Conservation (phyloP, 2,797 vertebrate genomes). For the Pogonophryne albipinna region DNA sequence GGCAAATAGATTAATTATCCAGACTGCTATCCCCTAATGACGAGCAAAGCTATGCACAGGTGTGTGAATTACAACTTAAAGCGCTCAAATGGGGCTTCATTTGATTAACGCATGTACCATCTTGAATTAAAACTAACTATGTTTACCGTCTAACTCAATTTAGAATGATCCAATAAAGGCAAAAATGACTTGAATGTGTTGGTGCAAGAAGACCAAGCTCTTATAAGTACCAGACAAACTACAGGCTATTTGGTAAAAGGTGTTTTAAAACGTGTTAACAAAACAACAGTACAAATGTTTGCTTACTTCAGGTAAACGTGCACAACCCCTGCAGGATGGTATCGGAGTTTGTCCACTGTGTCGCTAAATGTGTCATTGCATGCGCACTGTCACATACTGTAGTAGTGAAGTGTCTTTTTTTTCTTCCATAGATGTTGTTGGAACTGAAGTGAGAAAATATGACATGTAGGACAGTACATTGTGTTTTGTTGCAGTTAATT, state of each 20-base stretch:
- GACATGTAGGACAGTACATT: not conserved
- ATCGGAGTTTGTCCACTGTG: not conserved
- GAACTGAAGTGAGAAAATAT: too few species aligned
- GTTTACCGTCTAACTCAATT: slow-evolving; percentile 33
- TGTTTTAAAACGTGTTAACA: not conserved
- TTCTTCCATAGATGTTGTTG: not conserved
- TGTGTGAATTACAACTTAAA: slow-evolving; percentile 34
- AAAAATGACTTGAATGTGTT: slow-evolving; percentile 25
- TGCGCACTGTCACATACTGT: not conserved
- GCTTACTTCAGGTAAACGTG: slow-evolving; percentile 22
- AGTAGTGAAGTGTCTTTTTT: not conserved
- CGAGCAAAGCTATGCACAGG: slow-evolving; percentile 1
- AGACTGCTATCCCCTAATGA: slow-evolving; percentile 12
- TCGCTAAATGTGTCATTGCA: not conserved
- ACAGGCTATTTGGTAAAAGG: slow-evolving; percentile 16
- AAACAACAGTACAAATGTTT: not conserved
- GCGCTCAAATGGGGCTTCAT: not conserved
- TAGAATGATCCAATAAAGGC: slow-evolving; percentile 17
- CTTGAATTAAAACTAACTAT: slow-evolving; percentile 22
- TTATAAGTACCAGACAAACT: slow-evolving; percentile 21
- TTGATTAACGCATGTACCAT: slow-evolving; percentile 19
- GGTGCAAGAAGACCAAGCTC: slow-evolving; percentile 5
- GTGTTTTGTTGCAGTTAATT: not conserved
- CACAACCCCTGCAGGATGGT: slow-evolving; percentile 10
- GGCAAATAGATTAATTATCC: slow-evolving; percentile 14